A percentile compares a stretch with the other conserved stretches of the same genome.
Conservation (phyloP, 1,140 invertebrate species). For the Charaxes varanes region DNA sequence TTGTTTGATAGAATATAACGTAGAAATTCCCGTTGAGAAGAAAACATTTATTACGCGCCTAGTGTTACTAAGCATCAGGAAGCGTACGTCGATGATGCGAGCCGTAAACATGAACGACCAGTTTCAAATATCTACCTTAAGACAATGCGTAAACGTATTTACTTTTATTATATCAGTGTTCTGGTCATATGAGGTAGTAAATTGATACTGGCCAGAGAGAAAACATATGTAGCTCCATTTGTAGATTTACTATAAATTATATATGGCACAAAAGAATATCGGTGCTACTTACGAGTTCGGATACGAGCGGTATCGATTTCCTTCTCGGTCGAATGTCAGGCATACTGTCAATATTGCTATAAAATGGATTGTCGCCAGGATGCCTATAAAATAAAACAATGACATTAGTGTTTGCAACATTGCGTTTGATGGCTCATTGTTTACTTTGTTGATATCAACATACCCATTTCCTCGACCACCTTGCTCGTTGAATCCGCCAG, state of each 20-base stretch:
- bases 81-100: slow-evolving; percentile 66
- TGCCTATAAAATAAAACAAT: slow-evolving; percentile 75
- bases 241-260: slow-evolving; percentile 28
- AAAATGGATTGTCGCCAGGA: slow-evolving; percentile 97
- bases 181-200: slow-evolving; percentile 41
- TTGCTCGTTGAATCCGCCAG: slow-evolving; percentile 81
- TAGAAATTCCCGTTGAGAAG: slow-evolving; percentile 57
- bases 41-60: slow-evolving; percentile 74
- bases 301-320: slow-evolving; percentile 98
- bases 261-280: slow-evolving; percentile 14
- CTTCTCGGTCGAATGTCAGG: slow-evolving; percentile 96
- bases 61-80: slow-evolving; percentile 68
- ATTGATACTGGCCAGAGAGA: slow-evolving; percentile 59
- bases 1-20: slow-evolving; percentile 42
- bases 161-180: too few species aligned
- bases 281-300: slow-evolving; percentile 94
- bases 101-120: slow-evolving; percentile 63
- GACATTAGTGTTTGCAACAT: background rate
- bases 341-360: slow-evolving; percentile 99
- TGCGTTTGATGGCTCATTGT: background rate
- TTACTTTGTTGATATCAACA: slow-evolving; percentile 5
- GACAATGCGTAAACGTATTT: slow-evolving; percentile 10
- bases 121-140: slow-evolving; percentile 61
- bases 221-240: slow-evolving; percentile 46
- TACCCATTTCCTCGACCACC: slow-evolving; percentile 86